Percentiles rank a stretch among this genome's conserved stretches.
These are phyloP conservation scores for Etheostoma cragini DNA, from an alignment of 2,113 vertebrate genomes.

Conservation along the genomic window DNA sequence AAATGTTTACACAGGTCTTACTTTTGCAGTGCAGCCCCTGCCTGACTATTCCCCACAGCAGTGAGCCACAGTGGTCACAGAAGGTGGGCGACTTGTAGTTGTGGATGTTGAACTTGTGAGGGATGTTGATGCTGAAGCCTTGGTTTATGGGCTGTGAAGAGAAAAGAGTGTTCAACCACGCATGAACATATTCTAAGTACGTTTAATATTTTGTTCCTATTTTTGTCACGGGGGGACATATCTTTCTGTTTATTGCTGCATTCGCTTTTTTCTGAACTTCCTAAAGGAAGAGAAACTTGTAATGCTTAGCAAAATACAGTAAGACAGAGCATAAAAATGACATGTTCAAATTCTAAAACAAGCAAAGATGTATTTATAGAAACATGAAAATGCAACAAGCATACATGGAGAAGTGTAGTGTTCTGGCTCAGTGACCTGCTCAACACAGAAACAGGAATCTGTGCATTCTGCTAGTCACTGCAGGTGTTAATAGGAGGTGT, in stretches of 20 bases:
- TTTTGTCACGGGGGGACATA: not conserved
- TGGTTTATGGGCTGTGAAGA: constrained; percentile 86
- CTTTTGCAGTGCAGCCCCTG: constrained; percentile 98
- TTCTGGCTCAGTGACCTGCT: constrained; percentile 48
- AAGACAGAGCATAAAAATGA: not conserved
- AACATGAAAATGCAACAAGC: not conserved
- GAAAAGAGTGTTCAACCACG: not conserved
- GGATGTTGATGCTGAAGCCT: constrained; percentile 97
- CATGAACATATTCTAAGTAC: not conserved
- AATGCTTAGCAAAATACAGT: constrained; percentile 19
- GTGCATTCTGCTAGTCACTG: constrained; percentile 25
- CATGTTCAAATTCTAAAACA: constrained; percentile 2
- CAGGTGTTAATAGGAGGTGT: constrained; percentile 54
- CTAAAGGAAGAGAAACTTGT: constrained; percentile 46
- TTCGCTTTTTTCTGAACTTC: constrained; percentile 19
- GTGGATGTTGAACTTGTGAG: constrained; percentile 94
- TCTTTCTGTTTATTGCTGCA: constrained; percentile 17
- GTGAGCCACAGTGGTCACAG: constrained; percentile 97
- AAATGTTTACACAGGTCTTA: constrained; percentile 73
- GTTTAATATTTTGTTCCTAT: not conserved
- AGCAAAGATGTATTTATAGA: constrained; percentile 15
- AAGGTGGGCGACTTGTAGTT: constrained; percentile 97
- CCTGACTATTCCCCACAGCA: constrained; percentile 94
- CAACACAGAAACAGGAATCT: constrained; percentile 67
- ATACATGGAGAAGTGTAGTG: constrained; percentile 20